Conservation (phyloP, 2,113 vertebrate species). For the Echinops telfairi region DNA sequence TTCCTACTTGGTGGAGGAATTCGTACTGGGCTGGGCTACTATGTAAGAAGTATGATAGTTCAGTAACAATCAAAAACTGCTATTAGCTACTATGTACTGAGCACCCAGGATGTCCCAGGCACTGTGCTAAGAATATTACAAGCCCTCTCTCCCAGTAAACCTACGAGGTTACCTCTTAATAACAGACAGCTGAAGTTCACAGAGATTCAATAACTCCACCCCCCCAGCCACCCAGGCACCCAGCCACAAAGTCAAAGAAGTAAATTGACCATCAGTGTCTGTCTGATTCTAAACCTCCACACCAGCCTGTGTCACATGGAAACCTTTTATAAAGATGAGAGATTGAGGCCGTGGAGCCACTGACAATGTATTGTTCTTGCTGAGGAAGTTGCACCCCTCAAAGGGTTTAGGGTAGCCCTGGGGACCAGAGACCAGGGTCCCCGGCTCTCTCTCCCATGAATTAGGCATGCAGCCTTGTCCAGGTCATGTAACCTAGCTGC, state of each 20-base stretch:
- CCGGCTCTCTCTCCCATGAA: background rate
- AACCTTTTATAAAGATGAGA: background rate
- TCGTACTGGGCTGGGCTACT: background rate
- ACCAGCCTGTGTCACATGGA: background rate
- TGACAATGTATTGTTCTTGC: background rate
- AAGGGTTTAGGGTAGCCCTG: background rate
- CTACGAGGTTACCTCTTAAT: background rate
- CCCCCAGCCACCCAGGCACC: constrained; percentile 4
- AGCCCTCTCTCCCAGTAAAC: background rate
- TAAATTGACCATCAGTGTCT: background rate
- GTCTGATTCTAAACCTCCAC: background rate
- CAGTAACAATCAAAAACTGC: constrained; percentile 28
- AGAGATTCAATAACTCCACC: background rate
- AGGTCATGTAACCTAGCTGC: background rate
- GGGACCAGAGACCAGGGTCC: too few relatives aligned
- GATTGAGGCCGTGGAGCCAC: background rate
- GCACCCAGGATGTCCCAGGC: background rate
- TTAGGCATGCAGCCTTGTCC: background rate
- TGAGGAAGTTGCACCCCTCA: too few relatives aligned
- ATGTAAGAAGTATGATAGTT: background rate
- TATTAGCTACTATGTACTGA: background rate
- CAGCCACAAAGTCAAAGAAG: constrained; percentile 1
- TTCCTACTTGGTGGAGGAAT: constrained; percentile 20
- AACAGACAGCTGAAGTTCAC: background rate
- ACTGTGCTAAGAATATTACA: background rate